Conservation (phyloP, 1,140 invertebrate genomes). For the Callitettix versicolor region DNA sequence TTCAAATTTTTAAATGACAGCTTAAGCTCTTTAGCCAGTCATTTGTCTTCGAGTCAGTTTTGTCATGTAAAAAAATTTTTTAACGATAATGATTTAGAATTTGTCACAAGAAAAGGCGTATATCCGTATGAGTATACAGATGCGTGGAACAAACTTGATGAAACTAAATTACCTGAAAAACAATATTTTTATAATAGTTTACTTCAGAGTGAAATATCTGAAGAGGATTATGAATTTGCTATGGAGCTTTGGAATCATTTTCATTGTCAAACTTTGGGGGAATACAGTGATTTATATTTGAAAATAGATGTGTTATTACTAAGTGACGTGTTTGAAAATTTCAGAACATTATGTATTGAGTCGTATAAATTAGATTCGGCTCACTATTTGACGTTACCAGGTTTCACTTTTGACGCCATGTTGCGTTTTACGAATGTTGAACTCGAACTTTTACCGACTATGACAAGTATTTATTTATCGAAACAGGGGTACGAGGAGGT, state of each 20-base stretch:
- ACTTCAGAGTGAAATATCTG: constrained; percentile 24
- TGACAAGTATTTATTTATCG: too few species aligned
- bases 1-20: constrained; percentile 4
- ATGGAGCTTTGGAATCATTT: constrained; percentile 35
- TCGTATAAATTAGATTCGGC: constrained; percentile 21
- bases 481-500: too few species aligned
- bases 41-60: constrained; percentile 5
- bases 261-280: constrained; percentile 25
- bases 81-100: constrained; percentile 13
- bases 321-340: constrained; percentile 36
- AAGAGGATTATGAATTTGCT: constrained; percentile 34
- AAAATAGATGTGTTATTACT: constrained; percentile 35
- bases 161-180: constrained; percentile 29
- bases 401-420: constrained; percentile 34
- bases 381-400: constrained; percentile 32
- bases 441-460: too few species aligned
- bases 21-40: constrained; percentile 3
- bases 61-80: constrained; percentile 10
- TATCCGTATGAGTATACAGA: constrained; percentile 30
- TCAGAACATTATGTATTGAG: constrained; percentile 27
- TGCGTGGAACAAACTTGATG: constrained; percentile 27
- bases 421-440: too few species aligned
- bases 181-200: constrained; percentile 28
- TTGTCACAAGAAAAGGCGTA: constrained; percentile 26
- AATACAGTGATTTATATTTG: constrained; percentile 31